These are phyloP conservation scores for Oreonectes daqikongensis DNA, from an alignment of 2,797 vertebrate species.

Conservation along the genomic window DNA sequence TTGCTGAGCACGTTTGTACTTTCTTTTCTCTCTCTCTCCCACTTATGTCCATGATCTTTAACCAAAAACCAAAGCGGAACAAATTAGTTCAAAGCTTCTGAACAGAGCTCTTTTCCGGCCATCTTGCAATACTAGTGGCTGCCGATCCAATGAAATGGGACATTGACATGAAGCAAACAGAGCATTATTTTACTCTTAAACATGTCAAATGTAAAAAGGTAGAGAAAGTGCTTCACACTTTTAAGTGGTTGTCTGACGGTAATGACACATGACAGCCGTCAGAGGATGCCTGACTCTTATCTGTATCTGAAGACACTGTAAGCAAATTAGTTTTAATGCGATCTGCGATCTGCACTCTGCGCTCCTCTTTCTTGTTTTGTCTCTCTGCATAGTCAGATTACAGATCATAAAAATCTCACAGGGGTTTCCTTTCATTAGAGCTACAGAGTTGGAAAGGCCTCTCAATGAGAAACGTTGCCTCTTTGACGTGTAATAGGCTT, in stretches of 20 bases:
- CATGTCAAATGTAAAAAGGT: slow-evolving; percentile 21
- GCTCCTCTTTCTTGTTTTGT: slow-evolving; percentile 11
- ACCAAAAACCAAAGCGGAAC: slow-evolving; percentile 8
- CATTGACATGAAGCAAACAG: slow-evolving; percentile 12
- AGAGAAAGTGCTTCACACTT: slow-evolving; percentile 11
- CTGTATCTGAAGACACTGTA: slow-evolving; percentile 49
- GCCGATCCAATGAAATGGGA: background rate
- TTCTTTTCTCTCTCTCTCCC: background rate
- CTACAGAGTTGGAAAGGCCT: slow-evolving; percentile 26
- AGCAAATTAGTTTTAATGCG: slow-evolving; percentile 59
- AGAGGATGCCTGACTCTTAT: slow-evolving; percentile 46
- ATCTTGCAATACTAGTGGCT: background rate
- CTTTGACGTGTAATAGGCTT: slow-evolving; percentile 24
- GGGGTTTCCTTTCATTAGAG: slow-evolving; percentile 46
- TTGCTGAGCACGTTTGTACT: background rate
- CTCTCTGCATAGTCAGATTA: slow-evolving; percentile 19
- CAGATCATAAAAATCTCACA: slow-evolving; percentile 51
- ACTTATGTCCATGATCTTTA: background rate
- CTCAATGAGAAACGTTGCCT: slow-evolving; percentile 39
- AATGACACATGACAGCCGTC: slow-evolving; percentile 52
- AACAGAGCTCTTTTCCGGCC: background rate
- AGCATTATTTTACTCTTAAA: slow-evolving; percentile 27
- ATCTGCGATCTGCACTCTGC: slow-evolving; percentile 55
- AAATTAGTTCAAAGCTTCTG: slow-evolving; percentile 10
- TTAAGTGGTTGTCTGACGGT: slow-evolving; percentile 37